phyloP scores from a whole-genome alignment of 2,113 vertebrate genomes.

The Ceratotherium simum region DNA sequence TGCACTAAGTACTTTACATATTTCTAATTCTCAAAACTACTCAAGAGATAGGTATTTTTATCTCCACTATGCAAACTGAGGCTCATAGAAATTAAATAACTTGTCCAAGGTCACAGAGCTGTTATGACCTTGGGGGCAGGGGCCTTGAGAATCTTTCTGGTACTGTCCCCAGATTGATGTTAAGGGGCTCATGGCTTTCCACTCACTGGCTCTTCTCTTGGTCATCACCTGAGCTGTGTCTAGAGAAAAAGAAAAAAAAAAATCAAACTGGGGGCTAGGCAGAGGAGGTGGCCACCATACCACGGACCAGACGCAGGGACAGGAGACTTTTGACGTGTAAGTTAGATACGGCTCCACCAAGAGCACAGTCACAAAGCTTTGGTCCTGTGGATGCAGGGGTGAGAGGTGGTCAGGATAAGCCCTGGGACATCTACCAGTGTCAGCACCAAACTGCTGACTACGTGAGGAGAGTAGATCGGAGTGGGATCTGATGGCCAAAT shows the following conservation, averaged over 20 bases:
- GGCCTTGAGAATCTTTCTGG: conserved; percentile 1
- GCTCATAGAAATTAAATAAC: conserved; percentile 24
- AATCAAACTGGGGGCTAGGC: background rate
- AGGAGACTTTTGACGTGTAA: background rate
- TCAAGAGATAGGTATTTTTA: background rate
- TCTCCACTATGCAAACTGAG: background rate
- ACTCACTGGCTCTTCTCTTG: background rate
- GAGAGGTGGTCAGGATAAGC: background rate
- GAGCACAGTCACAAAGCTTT: background rate
- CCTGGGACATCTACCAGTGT: background rate
- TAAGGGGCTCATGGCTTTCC: background rate
- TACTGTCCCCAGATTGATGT: background rate
- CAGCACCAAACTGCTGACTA: background rate
- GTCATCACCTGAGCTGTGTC: background rate
- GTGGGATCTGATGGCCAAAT: background rate
- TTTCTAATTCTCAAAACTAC: conserved; percentile 46
- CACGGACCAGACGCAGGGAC: background rate
- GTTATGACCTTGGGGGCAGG: background rate
- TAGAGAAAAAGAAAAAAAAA: background rate
- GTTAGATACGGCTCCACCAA: background rate
- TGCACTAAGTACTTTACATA: background rate
- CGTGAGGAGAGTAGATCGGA: background rate
- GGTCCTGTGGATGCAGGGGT: background rate
- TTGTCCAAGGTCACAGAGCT: conserved; percentile 1
- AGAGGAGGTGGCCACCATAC: background rate